phyloP scores from a whole-genome alignment of 30 jellyfish, hydroid and myxozoan species.

The Hydractinia symbiolongicarpus region DNA sequence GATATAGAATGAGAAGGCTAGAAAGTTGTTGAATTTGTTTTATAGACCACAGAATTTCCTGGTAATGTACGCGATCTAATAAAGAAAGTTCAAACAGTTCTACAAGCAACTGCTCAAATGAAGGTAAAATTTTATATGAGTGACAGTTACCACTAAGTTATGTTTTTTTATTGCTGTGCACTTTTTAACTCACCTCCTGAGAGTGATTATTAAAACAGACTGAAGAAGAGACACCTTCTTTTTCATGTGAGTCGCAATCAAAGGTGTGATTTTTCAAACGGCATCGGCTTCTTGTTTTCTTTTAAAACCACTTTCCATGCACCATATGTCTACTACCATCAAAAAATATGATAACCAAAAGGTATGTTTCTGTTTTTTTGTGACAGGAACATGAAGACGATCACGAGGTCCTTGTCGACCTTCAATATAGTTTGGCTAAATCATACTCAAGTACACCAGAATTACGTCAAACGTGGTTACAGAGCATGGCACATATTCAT shows the following conservation, averaged over 20 bases:
- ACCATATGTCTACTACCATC: neutral
- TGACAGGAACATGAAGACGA: constrained; percentile 93
- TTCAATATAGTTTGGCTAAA: constrained; percentile 93
- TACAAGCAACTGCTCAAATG: constrained; percentile 97
- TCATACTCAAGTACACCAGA: constrained; percentile 99
- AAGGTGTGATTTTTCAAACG: too few relatives aligned
- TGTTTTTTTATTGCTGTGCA: too few relatives aligned
- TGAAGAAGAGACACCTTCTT: too few relatives aligned
- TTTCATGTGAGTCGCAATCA: too few relatives aligned
- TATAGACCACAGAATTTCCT: constrained; percentile 89
- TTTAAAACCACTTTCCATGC: too few relatives aligned
- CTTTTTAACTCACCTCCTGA: too few relatives aligned
- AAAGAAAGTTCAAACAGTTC: constrained; percentile 94
- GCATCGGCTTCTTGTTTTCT: too few relatives aligned
- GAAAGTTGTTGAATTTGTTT: neutral
- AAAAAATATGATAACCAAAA: neutral
- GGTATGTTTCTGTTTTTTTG: neutral
- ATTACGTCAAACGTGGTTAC: constrained; percentile 96
- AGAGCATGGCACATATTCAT: constrained; percentile 92
- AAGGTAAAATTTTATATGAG: constrained; percentile 42
- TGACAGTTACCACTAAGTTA: too few relatives aligned
- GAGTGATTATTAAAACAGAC: too few relatives aligned
- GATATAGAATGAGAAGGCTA: too few relatives aligned
- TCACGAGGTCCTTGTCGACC: constrained; percentile 84
- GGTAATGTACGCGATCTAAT: constrained; percentile 92